A percentile compares a stretch with the other conserved stretches of the same genome.
Evolutionary conservation across 2,888 invertebrate genomes (phyloP).

Genomic region (Ochropacha duplaris): DNA sequence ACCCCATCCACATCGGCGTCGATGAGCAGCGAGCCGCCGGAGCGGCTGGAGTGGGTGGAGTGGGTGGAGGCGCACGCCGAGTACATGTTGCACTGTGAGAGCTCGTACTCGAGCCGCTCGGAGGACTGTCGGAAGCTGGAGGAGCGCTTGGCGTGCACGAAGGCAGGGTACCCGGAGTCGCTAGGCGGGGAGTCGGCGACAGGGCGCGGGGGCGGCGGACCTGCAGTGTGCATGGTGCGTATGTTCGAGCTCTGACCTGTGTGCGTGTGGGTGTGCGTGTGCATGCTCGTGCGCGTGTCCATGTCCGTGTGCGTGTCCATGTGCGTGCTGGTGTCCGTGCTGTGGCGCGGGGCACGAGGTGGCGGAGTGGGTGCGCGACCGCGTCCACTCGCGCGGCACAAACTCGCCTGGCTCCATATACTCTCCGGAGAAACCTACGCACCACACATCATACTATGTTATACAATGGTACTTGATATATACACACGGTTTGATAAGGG

Average conservation of each 20-base stretch:
- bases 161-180: constrained; percentile 73
- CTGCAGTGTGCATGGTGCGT: constrained; percentile 22
- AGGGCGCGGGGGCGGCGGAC: constrained; percentile 53
- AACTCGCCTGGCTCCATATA: constrained; percentile 77
- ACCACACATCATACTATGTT: background rate
- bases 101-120: constrained; percentile 82
- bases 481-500: no score
- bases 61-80: constrained; percentile 73
- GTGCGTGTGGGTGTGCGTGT: constrained; percentile 25
- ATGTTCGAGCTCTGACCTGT: constrained; percentile 27
- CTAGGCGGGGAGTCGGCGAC: constrained; percentile 60
- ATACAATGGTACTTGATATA: no score
- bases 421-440: constrained; percentile 78
- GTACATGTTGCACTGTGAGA: constrained; percentile 82
- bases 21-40: constrained; percentile 55
- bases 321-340: constrained; percentile 34
- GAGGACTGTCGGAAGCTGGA: constrained; percentile 71
- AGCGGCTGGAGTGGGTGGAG: constrained; percentile 69
- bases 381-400: constrained; percentile 66
- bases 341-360: constrained; percentile 65
- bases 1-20: constrained; percentile 14
- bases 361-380: constrained; percentile 79
- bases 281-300: constrained; percentile 64
- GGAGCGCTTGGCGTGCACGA: constrained; percentile 71
- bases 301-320: constrained; percentile 38